Evolutionary conservation across 2,888 invertebrate genomes (phyloP).

Genomic region (Cabera pusaria): DNA sequence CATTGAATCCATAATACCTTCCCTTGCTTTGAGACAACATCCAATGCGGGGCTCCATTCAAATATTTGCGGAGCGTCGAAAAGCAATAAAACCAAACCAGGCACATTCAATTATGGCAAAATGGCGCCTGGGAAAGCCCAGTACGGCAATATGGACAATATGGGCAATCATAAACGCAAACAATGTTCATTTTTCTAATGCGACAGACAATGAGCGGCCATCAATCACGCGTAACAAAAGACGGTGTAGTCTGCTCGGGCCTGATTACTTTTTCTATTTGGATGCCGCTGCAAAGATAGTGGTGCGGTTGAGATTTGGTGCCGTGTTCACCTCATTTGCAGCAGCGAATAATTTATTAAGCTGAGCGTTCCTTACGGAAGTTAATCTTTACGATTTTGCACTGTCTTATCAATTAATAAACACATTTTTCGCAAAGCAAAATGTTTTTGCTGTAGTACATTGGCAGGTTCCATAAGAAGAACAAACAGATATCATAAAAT

Average conservation of each 20-base stretch:
- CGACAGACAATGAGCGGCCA: slow-evolving; percentile 66
- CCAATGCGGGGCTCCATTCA: slow-evolving; percentile 4
- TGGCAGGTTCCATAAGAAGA: too few species aligned
- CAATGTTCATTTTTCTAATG: slow-evolving; percentile 58
- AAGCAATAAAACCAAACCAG: slow-evolving; percentile 16
- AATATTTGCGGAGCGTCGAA: slow-evolving; percentile 18
- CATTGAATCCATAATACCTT: too few species aligned
- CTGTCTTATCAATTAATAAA: too few species aligned
- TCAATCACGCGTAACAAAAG: slow-evolving; percentile 75
- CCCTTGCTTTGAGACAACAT: too few species aligned
- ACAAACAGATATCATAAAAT: too few species aligned
- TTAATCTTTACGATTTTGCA: too few species aligned
- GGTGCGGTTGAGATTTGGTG: slow-evolving; percentile 32
- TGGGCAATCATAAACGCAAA: slow-evolving; percentile 64
- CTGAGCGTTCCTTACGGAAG: too few species aligned
- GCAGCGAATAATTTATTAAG: too few species aligned
- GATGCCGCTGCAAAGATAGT: slow-evolving; percentile 42
- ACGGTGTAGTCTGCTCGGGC: slow-evolving; percentile 63
- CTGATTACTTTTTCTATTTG: slow-evolving; percentile 58
- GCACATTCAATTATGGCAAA: slow-evolving; percentile 24
- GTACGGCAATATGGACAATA: slow-evolving; percentile 56
- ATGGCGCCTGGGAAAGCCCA: slow-evolving; percentile 42
- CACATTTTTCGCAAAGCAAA: too few species aligned
- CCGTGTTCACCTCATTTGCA: too few species aligned
- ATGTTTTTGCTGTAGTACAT: too few species aligned